These are phyloP conservation scores for Epicauta chinensis DNA, from an alignment of 1,140 invertebrate species.

Conservation along the genomic window DNA sequence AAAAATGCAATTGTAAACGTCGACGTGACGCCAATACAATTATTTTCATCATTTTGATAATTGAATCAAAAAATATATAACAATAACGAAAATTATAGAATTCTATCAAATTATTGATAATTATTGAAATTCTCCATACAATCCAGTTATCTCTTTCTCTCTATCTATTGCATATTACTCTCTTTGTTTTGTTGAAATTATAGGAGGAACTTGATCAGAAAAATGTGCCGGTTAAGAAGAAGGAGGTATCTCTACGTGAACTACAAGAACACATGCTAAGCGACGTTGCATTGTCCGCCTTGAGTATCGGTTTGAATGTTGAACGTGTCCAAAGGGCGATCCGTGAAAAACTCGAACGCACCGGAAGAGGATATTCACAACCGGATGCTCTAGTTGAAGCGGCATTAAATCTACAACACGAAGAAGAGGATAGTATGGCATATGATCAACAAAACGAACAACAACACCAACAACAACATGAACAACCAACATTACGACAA, in stretches of 20 bases:
- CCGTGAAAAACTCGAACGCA: slow-evolving; percentile 49
- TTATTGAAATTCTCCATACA: too few relatives aligned
- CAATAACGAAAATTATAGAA: too few relatives aligned
- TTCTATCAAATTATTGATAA: too few relatives aligned
- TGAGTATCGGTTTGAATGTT: slow-evolving; percentile 62
- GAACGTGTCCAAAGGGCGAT: slow-evolving; percentile 60
- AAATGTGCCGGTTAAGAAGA: not conserved
- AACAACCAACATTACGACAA: not conserved
- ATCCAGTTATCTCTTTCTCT: too few relatives aligned
- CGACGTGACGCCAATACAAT: too few relatives aligned
- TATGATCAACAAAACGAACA: not conserved
- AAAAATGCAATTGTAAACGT: too few relatives aligned
- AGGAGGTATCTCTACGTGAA: slow-evolving; percentile 25
- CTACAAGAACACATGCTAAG: slow-evolving; percentile 52
- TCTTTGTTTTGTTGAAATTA: slow-evolving; percentile 8
- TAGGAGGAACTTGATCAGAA: slow-evolving; percentile 21
- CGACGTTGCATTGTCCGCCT: slow-evolving; percentile 51
- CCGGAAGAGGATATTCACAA: slow-evolving; percentile 51
- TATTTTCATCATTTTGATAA: too few relatives aligned
- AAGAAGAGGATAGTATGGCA: slow-evolving; percentile 47
- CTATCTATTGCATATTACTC: too few relatives aligned
- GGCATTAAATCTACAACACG: slow-evolving; percentile 55
- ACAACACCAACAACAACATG: not conserved
- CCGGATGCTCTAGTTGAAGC: slow-evolving; percentile 64
- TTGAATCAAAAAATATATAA: too few relatives aligned